Conservation (phyloP, 2,888 invertebrate species). For the Zele albiditarsus region DNA sequence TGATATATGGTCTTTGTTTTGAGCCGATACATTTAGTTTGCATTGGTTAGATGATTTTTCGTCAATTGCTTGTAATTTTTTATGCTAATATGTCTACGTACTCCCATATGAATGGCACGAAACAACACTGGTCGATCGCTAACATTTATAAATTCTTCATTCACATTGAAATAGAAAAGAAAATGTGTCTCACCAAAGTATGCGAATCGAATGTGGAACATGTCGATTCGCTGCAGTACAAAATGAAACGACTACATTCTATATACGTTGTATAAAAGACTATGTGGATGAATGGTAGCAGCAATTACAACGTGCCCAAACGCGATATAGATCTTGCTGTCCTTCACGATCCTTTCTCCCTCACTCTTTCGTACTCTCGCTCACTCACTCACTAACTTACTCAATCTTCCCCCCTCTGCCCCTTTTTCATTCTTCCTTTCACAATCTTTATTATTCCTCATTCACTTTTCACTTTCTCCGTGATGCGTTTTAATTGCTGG, state of each 20-base stretch:
- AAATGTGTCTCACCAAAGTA: not conserved
- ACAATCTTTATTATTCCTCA: conserved; percentile 32
- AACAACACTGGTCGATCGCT: not conserved
- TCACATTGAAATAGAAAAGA: not conserved
- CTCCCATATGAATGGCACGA: too few relatives aligned
- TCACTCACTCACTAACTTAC: not conserved
- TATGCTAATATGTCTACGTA: too few relatives aligned
- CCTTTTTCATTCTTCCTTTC: not conserved
- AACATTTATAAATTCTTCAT: not conserved
- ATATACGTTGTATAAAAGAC: not conserved
- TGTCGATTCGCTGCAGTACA: conserved; percentile 28
- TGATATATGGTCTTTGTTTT: too few relatives aligned
- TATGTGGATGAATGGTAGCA: not conserved
- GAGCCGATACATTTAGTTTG: too few relatives aligned
- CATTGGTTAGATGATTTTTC: too few relatives aligned
- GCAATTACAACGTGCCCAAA: not conserved
- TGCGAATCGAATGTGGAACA: not conserved
- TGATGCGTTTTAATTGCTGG: conserved; percentile 7
- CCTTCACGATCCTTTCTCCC: conserved; percentile 18
- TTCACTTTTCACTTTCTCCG: conserved; percentile 12
- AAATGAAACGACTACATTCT: not conserved
- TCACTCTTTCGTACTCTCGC: not conserved
- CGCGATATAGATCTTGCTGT: conserved; percentile 2
- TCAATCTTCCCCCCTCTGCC: not conserved
- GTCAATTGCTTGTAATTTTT: too few relatives aligned